Conservation (phyloP, 2,888 invertebrate genomes). For the Volucella inflata region DNA sequence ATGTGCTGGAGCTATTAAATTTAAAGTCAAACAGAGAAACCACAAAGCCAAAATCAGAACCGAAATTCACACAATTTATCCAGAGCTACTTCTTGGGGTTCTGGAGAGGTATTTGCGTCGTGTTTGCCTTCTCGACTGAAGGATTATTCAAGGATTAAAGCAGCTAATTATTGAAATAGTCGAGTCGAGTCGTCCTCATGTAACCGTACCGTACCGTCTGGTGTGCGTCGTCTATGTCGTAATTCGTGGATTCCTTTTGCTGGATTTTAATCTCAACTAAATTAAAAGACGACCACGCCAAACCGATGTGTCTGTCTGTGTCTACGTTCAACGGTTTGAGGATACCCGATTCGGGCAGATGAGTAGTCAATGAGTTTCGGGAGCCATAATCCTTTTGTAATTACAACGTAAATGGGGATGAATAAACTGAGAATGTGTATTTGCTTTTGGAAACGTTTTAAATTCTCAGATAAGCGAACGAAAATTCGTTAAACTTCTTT, state of each 20-base stretch:
- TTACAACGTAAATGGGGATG: constrained; percentile 45
- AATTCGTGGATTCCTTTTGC: constrained; percentile 60
- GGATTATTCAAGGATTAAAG: constrained; percentile 70
- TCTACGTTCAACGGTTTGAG: not conserved
- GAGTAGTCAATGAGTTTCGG: constrained; percentile 36
- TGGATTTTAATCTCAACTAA: constrained; percentile 64
- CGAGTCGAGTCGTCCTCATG: constrained; percentile 23
- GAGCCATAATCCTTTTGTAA: constrained; percentile 70
- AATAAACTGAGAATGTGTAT: constrained; percentile 41
- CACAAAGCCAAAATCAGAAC: constrained; percentile 30
- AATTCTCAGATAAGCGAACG: constrained; percentile 65
- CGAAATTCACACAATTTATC: not conserved
- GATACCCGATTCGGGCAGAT: not conserved
- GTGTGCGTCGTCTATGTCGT: constrained; percentile 56
- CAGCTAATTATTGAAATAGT: constrained; percentile 72
- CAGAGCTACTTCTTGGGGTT: not conserved
- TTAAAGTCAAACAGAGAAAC: constrained; percentile 33
- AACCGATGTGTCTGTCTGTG: constrained; percentile 33
- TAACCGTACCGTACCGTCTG: constrained; percentile 62
- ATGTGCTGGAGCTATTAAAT: constrained; percentile 14
- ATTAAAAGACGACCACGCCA: constrained; percentile 52
- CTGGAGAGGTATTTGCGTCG: not conserved
- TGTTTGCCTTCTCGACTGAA: constrained; percentile 32
- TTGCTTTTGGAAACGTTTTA: constrained; percentile 50
- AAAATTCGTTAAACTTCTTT: constrained; percentile 58